A percentile compares a stretch with the other conserved stretches of the same genome.
Evolutionary conservation across 2,888 invertebrate species (phyloP).

Genomic region (Eilema depressum): DNA sequence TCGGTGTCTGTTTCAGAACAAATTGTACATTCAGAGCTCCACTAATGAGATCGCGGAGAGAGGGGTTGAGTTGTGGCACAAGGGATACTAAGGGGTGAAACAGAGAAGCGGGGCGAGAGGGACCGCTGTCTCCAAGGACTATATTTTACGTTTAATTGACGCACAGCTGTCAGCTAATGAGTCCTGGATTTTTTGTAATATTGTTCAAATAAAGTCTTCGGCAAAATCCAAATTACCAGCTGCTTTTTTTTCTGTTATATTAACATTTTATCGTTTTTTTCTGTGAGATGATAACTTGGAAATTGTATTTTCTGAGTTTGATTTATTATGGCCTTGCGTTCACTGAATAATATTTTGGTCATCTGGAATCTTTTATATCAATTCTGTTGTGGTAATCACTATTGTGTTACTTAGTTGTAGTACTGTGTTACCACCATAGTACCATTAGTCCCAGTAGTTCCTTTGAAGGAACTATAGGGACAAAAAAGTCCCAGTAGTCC

Average conservation of each 20-base stretch:
- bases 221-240: slow-evolving; percentile 40
- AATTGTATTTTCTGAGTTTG: slow-evolving; percentile 12
- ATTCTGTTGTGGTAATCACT: background rate
- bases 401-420: background rate
- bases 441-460: no score
- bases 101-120: slow-evolving; percentile 49
- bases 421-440: no score
- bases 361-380: background rate
- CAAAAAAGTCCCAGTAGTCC: no score
- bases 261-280: slow-evolving; percentile 21
- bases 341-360: background rate
- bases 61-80: slow-evolving; percentile 64
- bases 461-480: no score
- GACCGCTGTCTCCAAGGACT: slow-evolving; percentile 72
- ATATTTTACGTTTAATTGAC: slow-evolving; percentile 86
- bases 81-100: slow-evolving; percentile 53
- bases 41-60: slow-evolving; percentile 80
- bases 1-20: slow-evolving; percentile 83
- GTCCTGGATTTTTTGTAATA: slow-evolving; percentile 77
- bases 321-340: background rate
- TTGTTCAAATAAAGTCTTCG: slow-evolving; percentile 55
- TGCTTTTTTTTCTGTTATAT: slow-evolving; percentile 21
- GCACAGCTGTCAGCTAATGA: slow-evolving; percentile 85
- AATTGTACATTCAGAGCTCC: slow-evolving; percentile 82
- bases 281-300: background rate